Evolutionary conservation across 2,888 invertebrate species (phyloP), one percentile per base, ranked within the genome.

Genomic region (Drosophila infuscata): DNA sequence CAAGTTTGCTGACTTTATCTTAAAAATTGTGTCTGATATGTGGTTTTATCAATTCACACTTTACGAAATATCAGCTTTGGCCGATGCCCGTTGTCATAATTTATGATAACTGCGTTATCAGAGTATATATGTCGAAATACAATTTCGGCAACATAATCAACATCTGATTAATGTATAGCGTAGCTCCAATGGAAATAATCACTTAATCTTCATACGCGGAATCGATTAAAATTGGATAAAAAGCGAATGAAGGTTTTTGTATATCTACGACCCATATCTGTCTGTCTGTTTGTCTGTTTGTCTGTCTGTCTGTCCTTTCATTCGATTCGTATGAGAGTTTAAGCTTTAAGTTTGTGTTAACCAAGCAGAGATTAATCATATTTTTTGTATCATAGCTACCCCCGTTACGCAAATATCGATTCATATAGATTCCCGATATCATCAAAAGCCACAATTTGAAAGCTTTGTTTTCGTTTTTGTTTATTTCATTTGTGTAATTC

Each of bases 401-500:
- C 15, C 5, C 15, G 15, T 15, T 35, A n/a, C 4, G 8, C 12
- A 3, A 12, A 43, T 20, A 20, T 43, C 12, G 20, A 43, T 20
- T 43, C 6, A 43, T 20, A 12, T 20, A 43, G 3, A 43, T 20
- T 38, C 4, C 17, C 38, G 38, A 38, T 17, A 20, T 4, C 1
- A 41, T 5, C 11, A n/a, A 41, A 41, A 41, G 5, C 9, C 11
- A 0, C n/a, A 46, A 46, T 7, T 20, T 3, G 7, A 46, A 46
- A 43, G 1, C 12, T 8, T 62, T 15, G 17, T 32, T 32, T 25
- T 12, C n/a, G 36, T 36, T 38, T 57, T 56, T 38, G 48, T 67
- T 48, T 9, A 46, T 68, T 63, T 33, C 3, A 25, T 64, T 71
- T 43, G 43, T 32, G 15, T 12, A 3, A 52, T 67, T 20, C 8